Percentiles rank a stretch among this genome's conserved stretches.
phyloP scores from a whole-genome alignment of 2,797 vertebrate species.

The Sebastes elongatus region DNA sequence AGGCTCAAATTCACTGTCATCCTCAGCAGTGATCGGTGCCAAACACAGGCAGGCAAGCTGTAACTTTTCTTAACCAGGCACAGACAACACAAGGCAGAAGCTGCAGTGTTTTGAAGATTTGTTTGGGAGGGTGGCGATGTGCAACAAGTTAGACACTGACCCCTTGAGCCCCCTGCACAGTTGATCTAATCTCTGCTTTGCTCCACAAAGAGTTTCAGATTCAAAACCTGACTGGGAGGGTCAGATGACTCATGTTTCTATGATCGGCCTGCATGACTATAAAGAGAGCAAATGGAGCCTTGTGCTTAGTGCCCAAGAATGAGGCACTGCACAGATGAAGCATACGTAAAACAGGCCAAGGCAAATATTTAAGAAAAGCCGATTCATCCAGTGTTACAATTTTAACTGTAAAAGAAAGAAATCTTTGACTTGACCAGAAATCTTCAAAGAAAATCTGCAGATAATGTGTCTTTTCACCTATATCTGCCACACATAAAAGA shows the following conservation, averaged over 20 bases:
- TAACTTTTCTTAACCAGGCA: constrained; percentile 20
- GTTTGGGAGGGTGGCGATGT: constrained; percentile 27
- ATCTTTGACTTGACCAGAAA: background rate
- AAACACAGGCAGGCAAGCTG: constrained; percentile 36
- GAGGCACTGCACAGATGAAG: constrained; percentile 38
- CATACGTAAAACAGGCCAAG: constrained; percentile 22
- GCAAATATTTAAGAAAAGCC: constrained; percentile 16
- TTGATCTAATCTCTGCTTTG: constrained; percentile 64
- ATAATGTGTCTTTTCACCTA: background rate
- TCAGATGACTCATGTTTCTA: constrained; percentile 83
- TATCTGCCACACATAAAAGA: background rate
- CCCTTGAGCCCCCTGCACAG: constrained; percentile 51
- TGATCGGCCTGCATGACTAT: constrained; percentile 76
- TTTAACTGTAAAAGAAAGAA: constrained; percentile 16
- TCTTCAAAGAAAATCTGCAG: background rate
- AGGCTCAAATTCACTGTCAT: constrained; percentile 72
- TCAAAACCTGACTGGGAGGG: constrained; percentile 73
- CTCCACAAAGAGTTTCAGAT: constrained; percentile 72
- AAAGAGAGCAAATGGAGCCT: constrained; percentile 77
- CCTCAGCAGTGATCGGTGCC: constrained; percentile 48
- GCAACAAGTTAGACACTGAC: constrained; percentile 52
- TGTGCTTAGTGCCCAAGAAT: constrained; percentile 64
- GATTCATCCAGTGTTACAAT: background rate
- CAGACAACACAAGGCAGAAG: constrained; percentile 17
- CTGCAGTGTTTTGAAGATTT: constrained; percentile 33